These are phyloP conservation scores for Drosophila tropicalis DNA, from an alignment of 1,140 invertebrate genomes.

Conservation along the genomic window DNA sequence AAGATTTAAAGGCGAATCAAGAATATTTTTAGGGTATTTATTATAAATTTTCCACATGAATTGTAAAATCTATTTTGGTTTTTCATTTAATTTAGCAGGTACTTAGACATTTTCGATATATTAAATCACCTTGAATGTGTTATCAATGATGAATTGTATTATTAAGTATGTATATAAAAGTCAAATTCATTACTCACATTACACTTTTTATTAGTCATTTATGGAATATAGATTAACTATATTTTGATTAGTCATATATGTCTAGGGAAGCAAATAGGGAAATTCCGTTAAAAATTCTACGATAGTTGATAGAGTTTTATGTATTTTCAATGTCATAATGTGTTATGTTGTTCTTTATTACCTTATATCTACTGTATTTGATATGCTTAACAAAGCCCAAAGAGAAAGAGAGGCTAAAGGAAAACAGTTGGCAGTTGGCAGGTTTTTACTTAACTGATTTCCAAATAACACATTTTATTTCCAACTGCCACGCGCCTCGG, in stretches of 20 bases:
- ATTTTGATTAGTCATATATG: neutral
- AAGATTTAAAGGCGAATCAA: no score
- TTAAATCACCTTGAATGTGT: no score
- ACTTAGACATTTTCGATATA: no score
- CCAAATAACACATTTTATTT: constrained; percentile 32
- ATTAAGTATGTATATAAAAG: neutral
- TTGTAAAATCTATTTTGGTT: no score
- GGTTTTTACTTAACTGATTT: constrained; percentile 6
- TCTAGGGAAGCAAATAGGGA: neutral
- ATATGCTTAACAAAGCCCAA: neutral
- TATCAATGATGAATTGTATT: neutral
- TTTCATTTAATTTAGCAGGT: no score
- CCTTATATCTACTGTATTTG: neutral
- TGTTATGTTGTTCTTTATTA: neutral
- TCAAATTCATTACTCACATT: neutral
- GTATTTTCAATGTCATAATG: no score
- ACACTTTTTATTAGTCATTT: neutral
- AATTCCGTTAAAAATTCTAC: neutral
- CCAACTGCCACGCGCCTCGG: constrained; percentile 63
- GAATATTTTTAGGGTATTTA: no score
- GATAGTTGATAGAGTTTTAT: no score
- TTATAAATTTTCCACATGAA: no score
- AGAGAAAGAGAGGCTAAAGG: neutral
- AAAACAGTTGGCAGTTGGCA: constrained; percentile 49
- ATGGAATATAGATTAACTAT: neutral